A percentile compares a stretch with the other conserved stretches of the same genome.
These are phyloP conservation scores for Muschampia plurimacula DNA, from an alignment of 2,888 invertebrate genomes.

Conservation along the genomic window DNA sequence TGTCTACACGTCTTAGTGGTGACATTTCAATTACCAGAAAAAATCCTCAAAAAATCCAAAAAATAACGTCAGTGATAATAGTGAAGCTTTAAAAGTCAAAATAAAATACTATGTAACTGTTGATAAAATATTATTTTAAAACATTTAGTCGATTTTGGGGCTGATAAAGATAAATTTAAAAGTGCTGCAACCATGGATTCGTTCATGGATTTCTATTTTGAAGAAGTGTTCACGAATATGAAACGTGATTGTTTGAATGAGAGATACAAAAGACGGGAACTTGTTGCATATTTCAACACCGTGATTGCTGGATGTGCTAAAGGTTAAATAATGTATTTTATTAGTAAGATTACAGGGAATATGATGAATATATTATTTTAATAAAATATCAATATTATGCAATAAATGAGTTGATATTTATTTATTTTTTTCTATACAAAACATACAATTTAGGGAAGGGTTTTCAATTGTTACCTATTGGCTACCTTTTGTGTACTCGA, in stretches of 20 bases:
- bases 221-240: conserved; percentile 89
- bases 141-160: not conserved
- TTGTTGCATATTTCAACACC: conserved; percentile 92
- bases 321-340: conserved; percentile 63
- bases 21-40: conserved; percentile 21
- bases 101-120: conserved; percentile 9
- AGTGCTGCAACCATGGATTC: conserved; percentile 87
- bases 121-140: conserved; percentile 15
- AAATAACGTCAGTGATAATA: conserved; percentile 13
- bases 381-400: too few relatives aligned
- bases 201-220: conserved; percentile 92
- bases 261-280: conserved; percentile 88
- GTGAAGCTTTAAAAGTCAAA: conserved; percentile 29
- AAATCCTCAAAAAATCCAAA: not conserved
- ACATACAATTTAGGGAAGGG: too few relatives aligned
- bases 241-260: conserved; percentile 90
- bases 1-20: conserved; percentile 39
- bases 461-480: too few relatives aligned
- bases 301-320: conserved; percentile 90
- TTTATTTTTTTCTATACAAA: too few relatives aligned
- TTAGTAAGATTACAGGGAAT: not conserved
- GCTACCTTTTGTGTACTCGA: too few relatives aligned
- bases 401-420: too few relatives aligned
- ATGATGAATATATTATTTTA: too few relatives aligned
- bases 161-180: conserved; percentile 24